Base-by-base conservation (phyloP, 2,113 vertebrate species). In the Corythornis vintsioides region DNA sequence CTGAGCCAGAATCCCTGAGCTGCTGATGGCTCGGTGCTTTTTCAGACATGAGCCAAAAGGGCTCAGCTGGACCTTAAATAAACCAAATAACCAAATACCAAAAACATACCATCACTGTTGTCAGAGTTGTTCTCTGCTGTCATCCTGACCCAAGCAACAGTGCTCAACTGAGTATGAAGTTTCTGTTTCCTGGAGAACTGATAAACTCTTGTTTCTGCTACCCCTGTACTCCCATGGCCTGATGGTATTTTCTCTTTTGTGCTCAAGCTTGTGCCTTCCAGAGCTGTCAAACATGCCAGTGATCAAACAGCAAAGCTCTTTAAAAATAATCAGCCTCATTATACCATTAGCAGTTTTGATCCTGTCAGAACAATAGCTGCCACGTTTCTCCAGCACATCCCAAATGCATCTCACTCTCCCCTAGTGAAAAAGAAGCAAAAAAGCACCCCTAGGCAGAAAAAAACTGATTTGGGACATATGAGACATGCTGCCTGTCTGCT, bases 381-480 rank as follows among this genome's bases (percentile, higher is more conserved):
- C 48, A 16, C 2, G 1, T 86, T 94, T 33, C 80, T 53, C 59
- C 15, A 35, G 69, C 59, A 13, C 72, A 66, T 79, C 63, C 35
- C 29, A 56, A 69, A 17, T 3, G 43, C 31, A 77, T 42, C 63
- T 71, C 50, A 11, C 5, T 8, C 20, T 50, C 13, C 29, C n/a
- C 67, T 75, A 2, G 0, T 47, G 25, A 10, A 35, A 29, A 64
- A 53, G 35, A 35, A 35, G 35, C 35, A 35, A 35, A 35, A 35
- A 72, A 52, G 31, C 33, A 50, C 6, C 56, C 31, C 31, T 33
- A 38, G 0, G 3, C 3, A 5, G 38, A 67, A 87, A 40, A 89
- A 53, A 55, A 43, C 21, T 6, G 0, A 15, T n/a, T 26, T 1
- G 1, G 33, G 33, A 28, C n/a, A 55, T 25, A 59, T 3, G 5